These are phyloP conservation scores for Lasiurus cinereus DNA, from an alignment of 2,113 vertebrate genomes.

Conservation along the genomic window DNA sequence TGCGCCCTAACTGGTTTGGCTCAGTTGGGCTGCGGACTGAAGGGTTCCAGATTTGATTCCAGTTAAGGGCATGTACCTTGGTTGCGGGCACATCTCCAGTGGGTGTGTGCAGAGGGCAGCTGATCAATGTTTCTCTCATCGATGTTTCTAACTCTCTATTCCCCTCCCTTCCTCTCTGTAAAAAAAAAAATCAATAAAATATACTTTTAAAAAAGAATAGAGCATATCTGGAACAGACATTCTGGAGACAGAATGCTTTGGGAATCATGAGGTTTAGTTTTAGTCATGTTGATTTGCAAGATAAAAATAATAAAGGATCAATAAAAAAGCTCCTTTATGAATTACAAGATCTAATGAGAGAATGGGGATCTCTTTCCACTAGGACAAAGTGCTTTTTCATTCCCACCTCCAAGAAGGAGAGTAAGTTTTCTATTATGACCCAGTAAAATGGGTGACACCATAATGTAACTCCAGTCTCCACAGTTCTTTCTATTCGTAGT, in stretches of 20 bases:
- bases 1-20: background rate
- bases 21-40: no score
- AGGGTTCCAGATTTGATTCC: no score
- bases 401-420: background rate
- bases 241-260: slow-evolving; percentile 27
- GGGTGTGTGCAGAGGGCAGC: no score
- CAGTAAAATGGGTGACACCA: background rate
- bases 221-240: background rate
- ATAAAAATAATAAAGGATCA: slow-evolving; percentile 36
- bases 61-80: no score
- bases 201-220: background rate
- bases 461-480: background rate
- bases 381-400: background rate
- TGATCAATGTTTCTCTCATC: no score
- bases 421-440: background rate
- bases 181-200: no score
- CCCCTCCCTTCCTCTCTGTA: no score
- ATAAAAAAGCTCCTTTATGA: background rate
- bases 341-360: background rate
- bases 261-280: background rate
- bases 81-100: no score
- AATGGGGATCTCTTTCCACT: background rate
- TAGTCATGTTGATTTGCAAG: slow-evolving; percentile 37
- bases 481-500: background rate
- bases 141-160: no score